These are phyloP conservation scores for Enteromius thamalakanensis DNA, from an alignment of 2,797 vertebrate genomes.

Conservation along the genomic window DNA sequence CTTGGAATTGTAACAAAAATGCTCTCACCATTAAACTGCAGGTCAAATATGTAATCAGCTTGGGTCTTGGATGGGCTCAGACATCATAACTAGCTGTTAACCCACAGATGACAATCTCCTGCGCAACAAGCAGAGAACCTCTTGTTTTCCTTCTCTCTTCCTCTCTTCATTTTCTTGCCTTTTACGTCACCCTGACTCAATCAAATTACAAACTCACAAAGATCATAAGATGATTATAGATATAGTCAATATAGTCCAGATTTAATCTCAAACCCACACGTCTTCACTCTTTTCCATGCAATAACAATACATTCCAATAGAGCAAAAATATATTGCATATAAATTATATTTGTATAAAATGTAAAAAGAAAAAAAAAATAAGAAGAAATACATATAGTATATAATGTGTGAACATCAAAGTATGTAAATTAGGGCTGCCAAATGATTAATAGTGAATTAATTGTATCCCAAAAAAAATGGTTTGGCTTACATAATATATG, in stretches of 20 bases:
- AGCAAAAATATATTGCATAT: not conserved
- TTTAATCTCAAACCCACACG: not conserved
- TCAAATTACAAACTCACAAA: not conserved
- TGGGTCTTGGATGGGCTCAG: slow-evolving; percentile 46
- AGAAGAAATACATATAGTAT: too few relatives aligned
- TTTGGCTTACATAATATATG: too few relatives aligned
- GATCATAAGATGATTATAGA: not conserved
- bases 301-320: not conserved
- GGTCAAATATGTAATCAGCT: slow-evolving; percentile 62
- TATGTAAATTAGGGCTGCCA: too few relatives aligned
- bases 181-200: not conserved
- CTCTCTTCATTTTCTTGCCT: not conserved
- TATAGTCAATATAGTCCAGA: not conserved
- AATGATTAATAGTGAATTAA: too few relatives aligned
- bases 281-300: not conserved
- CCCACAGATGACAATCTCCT: slow-evolving; percentile 56
- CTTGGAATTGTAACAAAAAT: slow-evolving; percentile 64
- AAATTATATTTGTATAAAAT: too few relatives aligned
- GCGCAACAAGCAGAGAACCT: slow-evolving; percentile 43
- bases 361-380: too few relatives aligned
- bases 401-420: too few relatives aligned
- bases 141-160: slow-evolving; percentile 48
- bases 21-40: slow-evolving; percentile 61
- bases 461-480: too few relatives aligned
- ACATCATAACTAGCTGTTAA: slow-evolving; percentile 62